A percentile compares a stretch with the other conserved stretches of the same genome.
Conservation (phyloP, 2,797 vertebrate species). For the Clarias pachynema region DNA sequence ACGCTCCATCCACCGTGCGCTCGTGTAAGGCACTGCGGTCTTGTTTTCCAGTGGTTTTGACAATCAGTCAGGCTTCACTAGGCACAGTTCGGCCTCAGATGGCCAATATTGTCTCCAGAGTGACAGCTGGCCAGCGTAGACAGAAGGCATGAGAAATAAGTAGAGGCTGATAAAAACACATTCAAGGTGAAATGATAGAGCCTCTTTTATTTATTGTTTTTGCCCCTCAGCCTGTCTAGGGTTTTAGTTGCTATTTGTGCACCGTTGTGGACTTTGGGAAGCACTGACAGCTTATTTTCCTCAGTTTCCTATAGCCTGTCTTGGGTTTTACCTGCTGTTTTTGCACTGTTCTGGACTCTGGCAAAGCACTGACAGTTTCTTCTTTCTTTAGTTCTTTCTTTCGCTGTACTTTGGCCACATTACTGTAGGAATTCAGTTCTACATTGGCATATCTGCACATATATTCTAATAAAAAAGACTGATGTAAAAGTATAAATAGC, state of each 20-base stretch:
- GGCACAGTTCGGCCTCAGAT: conserved; percentile 49
- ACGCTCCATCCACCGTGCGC: background rate
- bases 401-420: background rate
- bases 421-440: too few species aligned
- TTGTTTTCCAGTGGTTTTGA: conserved; percentile 53
- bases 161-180: conserved; percentile 55
- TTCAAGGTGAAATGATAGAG: conserved; percentile 62
- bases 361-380: background rate
- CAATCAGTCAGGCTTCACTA: conserved; percentile 55
- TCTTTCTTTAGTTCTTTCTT: background rate
- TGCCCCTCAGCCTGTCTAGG: conserved; percentile 30
- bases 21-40: conserved; percentile 19
- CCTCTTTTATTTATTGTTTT: conserved; percentile 55
- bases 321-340: background rate
- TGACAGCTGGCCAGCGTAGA: conserved; percentile 52
- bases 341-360: background rate
- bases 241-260: conserved; percentile 21
- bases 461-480: background rate
- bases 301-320: background rate
- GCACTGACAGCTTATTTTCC: background rate
- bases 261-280: background rate
- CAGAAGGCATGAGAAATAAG: conserved; percentile 43
- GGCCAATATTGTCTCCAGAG: conserved; percentile 56
- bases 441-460: background rate
- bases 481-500: too few species aligned